A percentile compares a stretch with the other conserved stretches of the same genome.
Conservation (phyloP, 2,888 invertebrate species). For the Hirtodrosophila duncani region DNA sequence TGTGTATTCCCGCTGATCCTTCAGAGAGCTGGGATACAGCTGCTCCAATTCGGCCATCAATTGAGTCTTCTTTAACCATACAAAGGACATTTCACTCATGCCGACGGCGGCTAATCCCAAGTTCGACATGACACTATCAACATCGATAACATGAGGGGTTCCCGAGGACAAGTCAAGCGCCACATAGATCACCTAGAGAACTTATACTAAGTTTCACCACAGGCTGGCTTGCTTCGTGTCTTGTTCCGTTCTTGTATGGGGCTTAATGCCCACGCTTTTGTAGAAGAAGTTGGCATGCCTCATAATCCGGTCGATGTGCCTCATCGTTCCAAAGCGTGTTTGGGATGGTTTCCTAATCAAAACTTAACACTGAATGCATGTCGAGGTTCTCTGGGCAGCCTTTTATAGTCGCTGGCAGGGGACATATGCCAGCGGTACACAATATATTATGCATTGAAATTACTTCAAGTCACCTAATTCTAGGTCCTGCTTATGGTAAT, state of each 20-base stretch:
- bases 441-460: no score
- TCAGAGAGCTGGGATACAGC: conserved; percentile 53
- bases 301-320: conserved; percentile 61
- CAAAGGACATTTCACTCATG: conserved; percentile 65
- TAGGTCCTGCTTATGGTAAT: no score
- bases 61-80: conserved; percentile 63
- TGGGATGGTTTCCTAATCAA: no score
- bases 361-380: no score
- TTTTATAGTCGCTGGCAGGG: no score
- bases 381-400: no score
- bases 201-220: conserved; percentile 38
- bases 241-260: conserved; percentile 29
- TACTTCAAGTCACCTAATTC: no score
- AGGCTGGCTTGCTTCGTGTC: conserved; percentile 1
- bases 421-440: no score
- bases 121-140: conserved; percentile 66
- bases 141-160: no score
- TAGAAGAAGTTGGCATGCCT: conserved; percentile 68
- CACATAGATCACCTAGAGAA: conserved; percentile 56
- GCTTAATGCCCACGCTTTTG: conserved; percentile 51
- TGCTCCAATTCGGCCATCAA: conserved; percentile 50
- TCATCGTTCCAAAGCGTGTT: no score
- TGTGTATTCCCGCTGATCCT: conserved; percentile 47
- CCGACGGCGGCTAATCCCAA: conserved; percentile 69
- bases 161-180: conserved; percentile 42